phyloP scores from a whole-genome alignment of 1,140 invertebrate species.

The Macrostomum lignano region DNA sequence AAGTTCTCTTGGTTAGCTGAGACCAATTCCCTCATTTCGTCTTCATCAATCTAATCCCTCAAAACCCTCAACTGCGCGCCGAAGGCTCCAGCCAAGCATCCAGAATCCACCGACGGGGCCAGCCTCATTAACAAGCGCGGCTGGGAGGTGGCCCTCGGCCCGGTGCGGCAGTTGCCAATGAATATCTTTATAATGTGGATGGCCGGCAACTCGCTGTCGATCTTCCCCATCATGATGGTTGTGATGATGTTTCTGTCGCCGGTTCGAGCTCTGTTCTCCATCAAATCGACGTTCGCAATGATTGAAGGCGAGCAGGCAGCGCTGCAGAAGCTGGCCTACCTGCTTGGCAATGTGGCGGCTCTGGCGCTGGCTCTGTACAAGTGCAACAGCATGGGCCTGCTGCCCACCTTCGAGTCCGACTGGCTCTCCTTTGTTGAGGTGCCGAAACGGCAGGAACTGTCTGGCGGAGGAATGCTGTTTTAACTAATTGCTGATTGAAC shows the following conservation, averaged over 20 bases:
- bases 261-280: slow-evolving; percentile 65
- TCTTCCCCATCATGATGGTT: slow-evolving; percentile 99
- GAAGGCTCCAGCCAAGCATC: no score
- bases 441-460: not conserved
- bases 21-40: no score
- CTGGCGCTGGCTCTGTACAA: slow-evolving; percentile 77
- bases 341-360: slow-evolving; percentile 72
- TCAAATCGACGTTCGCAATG: slow-evolving; percentile 68
- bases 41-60: no score
- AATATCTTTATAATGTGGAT: slow-evolving; percentile 98
- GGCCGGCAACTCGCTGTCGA: slow-evolving; percentile 92
- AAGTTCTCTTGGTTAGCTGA: no score
- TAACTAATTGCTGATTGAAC: no score
- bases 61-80: no score
- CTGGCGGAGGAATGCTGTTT: no score
- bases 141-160: slow-evolving; percentile 81
- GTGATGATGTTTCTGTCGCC: slow-evolving; percentile 85
- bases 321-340: slow-evolving; percentile 66
- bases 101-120: no score
- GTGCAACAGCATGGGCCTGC: slow-evolving; percentile 84
- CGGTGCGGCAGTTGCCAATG: slow-evolving; percentile 76
- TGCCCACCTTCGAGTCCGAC: slow-evolving; percentile 86
- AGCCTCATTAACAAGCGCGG: no score
- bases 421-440: slow-evolving; percentile 37
- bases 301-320: slow-evolving; percentile 64